Percentiles rank a stretch among this genome's conserved stretches.
Evolutionary conservation across 2,113 vertebrate species (phyloP).

Genomic region (Odocoileus hemionus): DNA sequence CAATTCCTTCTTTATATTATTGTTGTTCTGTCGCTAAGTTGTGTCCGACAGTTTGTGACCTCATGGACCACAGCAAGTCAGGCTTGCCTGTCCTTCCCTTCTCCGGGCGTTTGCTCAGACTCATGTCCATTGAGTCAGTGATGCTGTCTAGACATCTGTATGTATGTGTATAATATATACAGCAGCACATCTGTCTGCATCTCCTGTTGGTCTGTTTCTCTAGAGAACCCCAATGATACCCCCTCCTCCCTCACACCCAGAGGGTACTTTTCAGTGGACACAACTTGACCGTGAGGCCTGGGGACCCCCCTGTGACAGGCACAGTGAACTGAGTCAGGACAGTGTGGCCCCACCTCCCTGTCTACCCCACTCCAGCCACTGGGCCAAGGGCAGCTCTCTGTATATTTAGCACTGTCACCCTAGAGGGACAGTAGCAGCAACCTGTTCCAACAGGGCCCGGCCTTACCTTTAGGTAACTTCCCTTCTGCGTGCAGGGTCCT

Average conservation of each 20-base stretch:
- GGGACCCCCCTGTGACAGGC: background rate
- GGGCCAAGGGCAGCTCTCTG: background rate
- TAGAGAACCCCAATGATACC: background rate
- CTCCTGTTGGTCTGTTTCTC: background rate
- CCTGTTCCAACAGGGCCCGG: background rate
- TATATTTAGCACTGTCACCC: background rate
- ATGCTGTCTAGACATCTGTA: background rate
- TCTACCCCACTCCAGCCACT: background rate
- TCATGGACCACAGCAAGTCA: background rate
- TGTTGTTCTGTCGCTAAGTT: background rate
- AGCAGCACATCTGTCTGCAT: background rate
- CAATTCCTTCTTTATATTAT: background rate
- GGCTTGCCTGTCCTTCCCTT: background rate
- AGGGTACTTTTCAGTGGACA: background rate
- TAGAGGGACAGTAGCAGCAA: background rate
- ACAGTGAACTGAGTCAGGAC: background rate
- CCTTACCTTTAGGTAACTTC: slow-evolving; percentile 81
- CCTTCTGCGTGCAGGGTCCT: slow-evolving; percentile 74
- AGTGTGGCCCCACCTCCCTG: background rate
- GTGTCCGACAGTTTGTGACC: background rate
- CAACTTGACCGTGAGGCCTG: background rate
- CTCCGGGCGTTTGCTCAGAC: background rate
- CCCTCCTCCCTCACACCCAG: background rate
- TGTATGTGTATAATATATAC: background rate
- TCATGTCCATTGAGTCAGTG: background rate